A percentile compares a stretch with the other conserved stretches of the same genome.
Evolutionary conservation across 2,888 invertebrate genomes (phyloP).

Genomic region (Drosophila lutescens): DNA sequence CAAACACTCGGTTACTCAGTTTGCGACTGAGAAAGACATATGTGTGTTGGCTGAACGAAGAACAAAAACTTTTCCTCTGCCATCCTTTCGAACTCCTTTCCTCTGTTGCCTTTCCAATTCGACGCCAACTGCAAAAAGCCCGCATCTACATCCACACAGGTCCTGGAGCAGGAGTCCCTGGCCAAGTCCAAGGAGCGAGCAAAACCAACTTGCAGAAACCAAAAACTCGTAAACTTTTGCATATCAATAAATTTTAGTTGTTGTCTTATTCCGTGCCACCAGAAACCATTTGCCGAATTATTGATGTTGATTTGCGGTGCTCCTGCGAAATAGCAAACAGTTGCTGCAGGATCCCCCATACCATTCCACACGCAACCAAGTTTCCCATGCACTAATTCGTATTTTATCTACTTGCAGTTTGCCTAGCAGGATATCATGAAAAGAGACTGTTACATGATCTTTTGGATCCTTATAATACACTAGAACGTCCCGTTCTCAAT

Average conservation of each 20-base stretch:
- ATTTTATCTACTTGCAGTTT: constrained; percentile 81
- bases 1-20: background rate
- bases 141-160: constrained; percentile 40
- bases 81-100: constrained; percentile 22
- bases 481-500: constrained; percentile 97
- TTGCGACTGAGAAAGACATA: constrained; percentile 26
- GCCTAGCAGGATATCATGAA: constrained; percentile 93
- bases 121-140: constrained; percentile 39
- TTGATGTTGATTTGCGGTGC: constrained; percentile 78
- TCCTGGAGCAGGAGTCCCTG: background rate
- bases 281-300: constrained; percentile 60
- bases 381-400: constrained; percentile 33
- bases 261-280: constrained; percentile 8
- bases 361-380: background rate
- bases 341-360: no score
- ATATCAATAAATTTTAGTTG: constrained; percentile 76
- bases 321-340: constrained; percentile 53
- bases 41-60: constrained; percentile 27
- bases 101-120: constrained; percentile 41
- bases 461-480: constrained; percentile 96
- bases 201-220: constrained; percentile 57
- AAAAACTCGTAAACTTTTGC: constrained; percentile 74
- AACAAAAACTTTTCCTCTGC: constrained; percentile 56
- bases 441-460: constrained; percentile 95
- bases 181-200: constrained; percentile 39